Evolutionary conservation across 2,797 vertebrate genomes (phyloP), one percentile per base, ranked within the genome.

Genomic region (Tamandua tetradactyla): DNA sequence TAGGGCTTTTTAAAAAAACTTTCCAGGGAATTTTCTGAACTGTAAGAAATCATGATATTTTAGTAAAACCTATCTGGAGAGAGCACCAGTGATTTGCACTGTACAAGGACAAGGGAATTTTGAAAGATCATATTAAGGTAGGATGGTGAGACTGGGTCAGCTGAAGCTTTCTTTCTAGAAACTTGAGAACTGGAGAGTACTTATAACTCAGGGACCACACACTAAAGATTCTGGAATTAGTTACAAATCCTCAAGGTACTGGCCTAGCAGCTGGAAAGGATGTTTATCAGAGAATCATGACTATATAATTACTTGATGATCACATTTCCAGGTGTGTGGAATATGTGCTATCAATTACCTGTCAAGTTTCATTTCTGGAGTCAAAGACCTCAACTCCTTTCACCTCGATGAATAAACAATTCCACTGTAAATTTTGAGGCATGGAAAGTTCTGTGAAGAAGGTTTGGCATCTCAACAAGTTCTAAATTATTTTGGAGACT

Each of bases 21-120:
- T 71, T 92, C 23, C 84, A 81, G 37, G 18, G 32, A 83, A 72
- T 81, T 89, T 83, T 95, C 52, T 75, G 17, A 92, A 71, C 79
- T 92, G 23, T 85, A 27, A 80, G 37, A 91, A 90, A 92, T 76
- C 42, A 87, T n/a, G 37, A 71, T 64, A 52, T 84, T 94, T 89
- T 81, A 91, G 47, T 37, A 94, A 95, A 82, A 13, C 9, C 32
- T 66, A 0, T 61, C 27, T 94, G 30, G 42, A n/a, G 47, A 91
- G 75, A 92, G 72, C 42, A 25, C 57, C 30, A 75, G 17, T 64
- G 66, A 44, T 87, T 79, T 94, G 5, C 86, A 40, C 75, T 80
- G 18, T 89, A 27, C 44, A 68, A 81, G 59, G 47, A 82, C 11
- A 64, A 62, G n/a, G 14, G 40, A 23, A 72, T 80, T 78, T 42